Evolutionary conservation across 2,888 invertebrate genomes (phyloP).

Genomic region (Lordiphosa andalusiaca): DNA sequence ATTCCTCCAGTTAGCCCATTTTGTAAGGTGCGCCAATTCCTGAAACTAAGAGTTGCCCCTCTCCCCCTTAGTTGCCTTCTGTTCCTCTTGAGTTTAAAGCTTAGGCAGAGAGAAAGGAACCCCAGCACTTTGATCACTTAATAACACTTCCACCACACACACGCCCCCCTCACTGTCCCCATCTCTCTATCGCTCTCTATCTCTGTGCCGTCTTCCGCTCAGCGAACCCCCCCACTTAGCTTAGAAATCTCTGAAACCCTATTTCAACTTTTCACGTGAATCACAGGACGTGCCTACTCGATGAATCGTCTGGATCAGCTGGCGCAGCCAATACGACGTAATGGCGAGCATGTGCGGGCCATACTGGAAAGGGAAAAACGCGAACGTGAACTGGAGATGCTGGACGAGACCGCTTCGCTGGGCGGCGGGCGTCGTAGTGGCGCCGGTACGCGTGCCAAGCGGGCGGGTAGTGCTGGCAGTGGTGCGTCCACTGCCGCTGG

Average conservation of each 20-base stretch:
- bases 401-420: slow-evolving; percentile 78
- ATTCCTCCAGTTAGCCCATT: slow-evolving; percentile 36
- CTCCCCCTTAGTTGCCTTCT: slow-evolving; percentile 15
- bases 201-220: slow-evolving; percentile 41
- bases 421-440: slow-evolving; percentile 51
- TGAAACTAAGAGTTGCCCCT: slow-evolving; percentile 19
- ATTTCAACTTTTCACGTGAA: slow-evolving; percentile 43
- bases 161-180: slow-evolving; percentile 2
- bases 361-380: slow-evolving; percentile 80
- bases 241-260: slow-evolving; percentile 1
- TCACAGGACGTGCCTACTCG: slow-evolving; percentile 92
- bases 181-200: slow-evolving; percentile 18
- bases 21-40: slow-evolving; percentile 20
- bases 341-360: slow-evolving; percentile 80
- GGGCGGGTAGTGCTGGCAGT: slow-evolving; percentile 35
- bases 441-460: slow-evolving; percentile 25
- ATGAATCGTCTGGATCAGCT: slow-evolving; percentile 95
- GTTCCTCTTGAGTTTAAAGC: slow-evolving; percentile 13
- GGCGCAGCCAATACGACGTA: slow-evolving; percentile 86
- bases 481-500: slow-evolving; percentile 49
- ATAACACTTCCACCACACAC: slow-evolving; percentile 8
- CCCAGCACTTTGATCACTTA: slow-evolving; percentile 5
- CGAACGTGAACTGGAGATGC: slow-evolving; percentile 77
- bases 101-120: slow-evolving; percentile 25
- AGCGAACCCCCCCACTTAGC: slow-evolving; percentile 52